Evolutionary conservation across 2,888 invertebrate species (phyloP).

Genomic region (Branchellion lobata): DNA sequence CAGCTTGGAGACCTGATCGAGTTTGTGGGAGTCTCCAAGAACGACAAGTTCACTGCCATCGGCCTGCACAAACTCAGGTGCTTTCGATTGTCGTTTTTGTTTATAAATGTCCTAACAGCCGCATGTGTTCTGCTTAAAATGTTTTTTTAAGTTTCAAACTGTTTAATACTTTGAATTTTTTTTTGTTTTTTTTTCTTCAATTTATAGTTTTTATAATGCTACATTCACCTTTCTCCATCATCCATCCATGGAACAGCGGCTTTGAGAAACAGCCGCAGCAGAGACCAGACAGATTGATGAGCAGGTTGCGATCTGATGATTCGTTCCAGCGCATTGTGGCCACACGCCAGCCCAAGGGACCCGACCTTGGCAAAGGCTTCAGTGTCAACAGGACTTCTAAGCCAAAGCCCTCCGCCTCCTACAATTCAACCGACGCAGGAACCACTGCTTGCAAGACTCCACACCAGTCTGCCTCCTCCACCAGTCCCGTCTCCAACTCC

Average conservation of each 20-base stretch:
- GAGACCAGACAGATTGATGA: slow-evolving; percentile 83
- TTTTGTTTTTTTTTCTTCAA: too few species aligned
- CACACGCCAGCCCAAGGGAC: slow-evolving; percentile 83
- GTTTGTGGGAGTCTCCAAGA: slow-evolving; percentile 39
- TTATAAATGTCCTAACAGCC: neutral
- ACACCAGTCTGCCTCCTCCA: neutral
- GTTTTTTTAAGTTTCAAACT: neutral
- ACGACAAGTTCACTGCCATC: slow-evolving; percentile 38
- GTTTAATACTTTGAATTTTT: neutral
- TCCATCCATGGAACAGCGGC: neutral
- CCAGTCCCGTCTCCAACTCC: neutral
- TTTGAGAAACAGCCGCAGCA: slow-evolving; percentile 36
- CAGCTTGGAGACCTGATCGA: slow-evolving; percentile 40
- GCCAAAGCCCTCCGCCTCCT: neutral
- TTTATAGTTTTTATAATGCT: too few species aligned
- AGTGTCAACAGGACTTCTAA: slow-evolving; percentile 7
- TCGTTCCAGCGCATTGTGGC: slow-evolving; percentile 74
- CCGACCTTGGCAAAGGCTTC: slow-evolving; percentile 64
- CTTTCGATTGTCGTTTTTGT: neutral
- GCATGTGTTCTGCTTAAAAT: neutral
- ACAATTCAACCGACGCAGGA: neutral
- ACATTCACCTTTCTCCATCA: too few species aligned
- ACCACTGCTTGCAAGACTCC: neutral
- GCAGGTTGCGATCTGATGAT: slow-evolving; percentile 83
- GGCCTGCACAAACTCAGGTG: slow-evolving; percentile 38